These are phyloP conservation scores for Drosophila anomelani DNA, from an alignment of 2,888 invertebrate genomes.

Conservation along the genomic window DNA sequence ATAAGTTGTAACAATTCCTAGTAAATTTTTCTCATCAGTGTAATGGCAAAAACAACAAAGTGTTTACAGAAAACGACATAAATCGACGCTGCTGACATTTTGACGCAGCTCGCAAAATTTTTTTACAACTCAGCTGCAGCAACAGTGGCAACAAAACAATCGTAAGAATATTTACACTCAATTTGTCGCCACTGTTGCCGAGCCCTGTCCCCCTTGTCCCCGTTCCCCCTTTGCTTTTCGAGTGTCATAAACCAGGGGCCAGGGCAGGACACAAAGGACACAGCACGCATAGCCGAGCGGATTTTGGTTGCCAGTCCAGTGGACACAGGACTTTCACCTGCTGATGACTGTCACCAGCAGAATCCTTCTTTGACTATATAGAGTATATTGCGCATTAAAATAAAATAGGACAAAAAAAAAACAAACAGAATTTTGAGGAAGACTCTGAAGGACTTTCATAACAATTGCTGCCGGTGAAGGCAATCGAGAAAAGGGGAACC, in stretches of 20 bases:
- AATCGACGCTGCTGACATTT: constrained; percentile 67
- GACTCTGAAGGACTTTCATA: constrained; percentile 10
- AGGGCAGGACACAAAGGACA: constrained; percentile 26
- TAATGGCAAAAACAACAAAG: constrained; percentile 15
- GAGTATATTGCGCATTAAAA: constrained; percentile 24
- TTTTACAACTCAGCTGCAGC: constrained; percentile 55
- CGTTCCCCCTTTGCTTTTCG: constrained; percentile 13
- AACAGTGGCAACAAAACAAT: constrained; percentile 58
- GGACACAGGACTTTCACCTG: constrained; percentile 31
- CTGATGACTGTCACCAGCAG: constrained; percentile 34
- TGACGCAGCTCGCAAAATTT: constrained; percentile 69
- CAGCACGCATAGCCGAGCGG: constrained; percentile 29
- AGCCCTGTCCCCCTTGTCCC: not conserved
- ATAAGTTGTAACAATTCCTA: not conserved
- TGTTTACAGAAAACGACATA: constrained; percentile 53
- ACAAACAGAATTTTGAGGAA: constrained; percentile 9
- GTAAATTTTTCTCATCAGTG: not conserved
- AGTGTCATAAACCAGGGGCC: constrained; percentile 57
- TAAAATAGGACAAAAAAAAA: not conserved
- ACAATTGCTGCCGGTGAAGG: constrained; percentile 16
- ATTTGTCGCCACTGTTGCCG: constrained; percentile 54
- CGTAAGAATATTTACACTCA: constrained; percentile 76
- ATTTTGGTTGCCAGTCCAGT: constrained; percentile 11
- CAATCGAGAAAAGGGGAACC: constrained; percentile 9
- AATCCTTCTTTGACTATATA: constrained; percentile 14